Percentiles rank a stretch among this genome's conserved stretches.
These are phyloP conservation scores for Indicator indicator DNA, from an alignment of 2,113 vertebrate genomes.

Conservation along the genomic window DNA sequence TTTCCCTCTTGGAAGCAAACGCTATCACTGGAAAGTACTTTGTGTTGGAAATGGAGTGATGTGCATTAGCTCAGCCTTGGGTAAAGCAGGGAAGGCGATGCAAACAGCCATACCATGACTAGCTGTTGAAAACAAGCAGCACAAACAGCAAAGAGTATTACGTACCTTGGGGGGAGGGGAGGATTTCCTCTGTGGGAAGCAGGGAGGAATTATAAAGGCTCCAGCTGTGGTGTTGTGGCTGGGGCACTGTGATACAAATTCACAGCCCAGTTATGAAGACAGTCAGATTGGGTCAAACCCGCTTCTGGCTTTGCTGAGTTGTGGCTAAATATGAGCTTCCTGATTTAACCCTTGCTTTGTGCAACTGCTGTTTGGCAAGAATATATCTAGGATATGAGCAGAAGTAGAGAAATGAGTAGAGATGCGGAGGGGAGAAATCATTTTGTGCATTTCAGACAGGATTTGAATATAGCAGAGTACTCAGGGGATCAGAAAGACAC, in stretches of 20 bases:
- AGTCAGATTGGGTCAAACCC: neutral
- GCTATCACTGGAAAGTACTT: neutral
- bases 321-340: neutral
- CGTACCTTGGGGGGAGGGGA: too few species aligned
- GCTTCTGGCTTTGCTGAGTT: neutral
- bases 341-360: neutral
- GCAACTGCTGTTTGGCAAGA: neutral
- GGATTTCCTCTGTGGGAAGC: neutral
- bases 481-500: neutral
- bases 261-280: rapidly evolving
- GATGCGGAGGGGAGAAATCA: rapidly evolving
- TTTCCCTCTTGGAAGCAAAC: neutral
- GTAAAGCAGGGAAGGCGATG: neutral
- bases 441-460: neutral
- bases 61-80: neutral
- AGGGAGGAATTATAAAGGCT: neutral
- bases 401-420: neutral
- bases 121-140: neutral
- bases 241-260: neutral
- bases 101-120: neutral
- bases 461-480: neutral
- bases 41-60: neutral
- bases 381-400: neutral
- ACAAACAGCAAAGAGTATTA: neutral
- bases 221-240: rapidly evolving